Conservation (phyloP, 2,113 vertebrate species). For the Tyrannus savana region DNA sequence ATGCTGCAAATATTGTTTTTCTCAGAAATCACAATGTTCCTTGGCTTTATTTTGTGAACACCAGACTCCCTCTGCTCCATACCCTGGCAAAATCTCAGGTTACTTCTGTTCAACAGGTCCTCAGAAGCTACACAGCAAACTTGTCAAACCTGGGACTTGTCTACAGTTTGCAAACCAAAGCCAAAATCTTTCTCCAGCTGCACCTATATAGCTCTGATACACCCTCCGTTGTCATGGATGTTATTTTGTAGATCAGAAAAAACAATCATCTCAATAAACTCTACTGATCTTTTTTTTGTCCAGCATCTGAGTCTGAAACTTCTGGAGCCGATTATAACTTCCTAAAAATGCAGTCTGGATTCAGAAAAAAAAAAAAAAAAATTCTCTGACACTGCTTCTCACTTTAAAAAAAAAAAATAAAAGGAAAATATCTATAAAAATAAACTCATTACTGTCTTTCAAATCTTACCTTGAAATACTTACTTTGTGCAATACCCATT, state of each 20-base stretch:
- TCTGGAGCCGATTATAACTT: not conserved
- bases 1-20: not conserved
- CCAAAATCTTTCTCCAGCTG: not conserved
- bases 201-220: not conserved
- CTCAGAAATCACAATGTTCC: not conserved
- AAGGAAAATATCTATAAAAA: not conserved
- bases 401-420: not conserved
- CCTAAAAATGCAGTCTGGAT: not conserved
- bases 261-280: not conserved
- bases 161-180: not conserved
- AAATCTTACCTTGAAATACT: not conserved
- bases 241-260: conserved; percentile 10
- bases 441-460: not conserved
- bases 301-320: not conserved
- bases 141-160: not conserved
- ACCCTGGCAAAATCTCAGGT: not conserved
- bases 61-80: not conserved
- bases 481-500: not conserved
- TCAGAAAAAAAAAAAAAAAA: not conserved
- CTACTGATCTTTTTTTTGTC: not conserved
- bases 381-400: not conserved
- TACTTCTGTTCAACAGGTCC: not conserved
- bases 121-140: not conserved
- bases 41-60: not conserved
- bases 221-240: not conserved